These are phyloP conservation scores for Diarsia brunnea DNA, from an alignment of 2,888 invertebrate genomes.

Conservation along the genomic window DNA sequence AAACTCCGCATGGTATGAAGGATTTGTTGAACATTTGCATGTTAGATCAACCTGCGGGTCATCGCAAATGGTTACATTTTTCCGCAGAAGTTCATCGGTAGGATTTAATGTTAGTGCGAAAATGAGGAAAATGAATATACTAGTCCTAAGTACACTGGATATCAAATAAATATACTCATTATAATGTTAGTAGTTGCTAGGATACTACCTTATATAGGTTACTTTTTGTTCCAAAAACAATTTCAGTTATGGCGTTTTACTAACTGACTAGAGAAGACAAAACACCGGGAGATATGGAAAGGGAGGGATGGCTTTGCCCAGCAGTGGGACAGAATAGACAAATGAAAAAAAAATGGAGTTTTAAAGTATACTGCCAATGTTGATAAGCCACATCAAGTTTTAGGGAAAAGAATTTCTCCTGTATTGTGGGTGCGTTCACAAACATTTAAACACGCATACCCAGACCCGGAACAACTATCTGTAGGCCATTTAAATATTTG, in stretches of 20 bases:
- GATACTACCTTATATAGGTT: not conserved
- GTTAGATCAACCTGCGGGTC: not conserved
- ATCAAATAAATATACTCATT: not conserved
- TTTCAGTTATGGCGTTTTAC: not conserved
- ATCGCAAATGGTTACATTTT: not conserved
- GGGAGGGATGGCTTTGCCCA: too few species aligned
- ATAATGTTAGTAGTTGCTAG: constrained; percentile 14
- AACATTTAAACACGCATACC: too few species aligned
- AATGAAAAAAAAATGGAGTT: not conserved
- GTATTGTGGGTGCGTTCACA: not conserved
- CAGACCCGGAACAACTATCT: too few species aligned
- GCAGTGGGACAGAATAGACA: too few species aligned
- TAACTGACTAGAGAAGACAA: too few species aligned
- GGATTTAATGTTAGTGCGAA: not conserved
- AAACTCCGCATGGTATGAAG: not conserved
- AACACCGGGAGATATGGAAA: too few species aligned
- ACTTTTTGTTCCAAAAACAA: not conserved
- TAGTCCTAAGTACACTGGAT: not conserved
- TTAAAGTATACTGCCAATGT: not conserved
- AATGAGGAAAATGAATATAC: constrained; percentile 7
- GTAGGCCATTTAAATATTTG: too few species aligned
- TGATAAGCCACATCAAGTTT: not conserved
- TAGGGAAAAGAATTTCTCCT: not conserved
- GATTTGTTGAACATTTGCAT: constrained; percentile 10
- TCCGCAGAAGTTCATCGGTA: not conserved